Evolutionary conservation across 2,888 invertebrate genomes (phyloP), one percentile per base, ranked within the genome.

Genomic region (Callyntrura guangdongensis): DNA sequence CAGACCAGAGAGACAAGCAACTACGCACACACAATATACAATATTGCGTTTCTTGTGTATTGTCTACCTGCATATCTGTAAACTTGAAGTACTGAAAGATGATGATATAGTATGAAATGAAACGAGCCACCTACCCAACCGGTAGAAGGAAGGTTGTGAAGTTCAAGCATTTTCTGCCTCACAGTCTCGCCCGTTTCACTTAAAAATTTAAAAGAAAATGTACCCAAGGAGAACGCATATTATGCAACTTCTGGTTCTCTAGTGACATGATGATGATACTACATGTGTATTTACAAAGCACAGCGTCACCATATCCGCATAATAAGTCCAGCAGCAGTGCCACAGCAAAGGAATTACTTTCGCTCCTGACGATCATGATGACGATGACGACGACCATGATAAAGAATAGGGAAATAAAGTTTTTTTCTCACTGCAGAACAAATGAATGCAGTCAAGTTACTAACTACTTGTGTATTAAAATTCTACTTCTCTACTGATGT

Each of bases 361-460:
- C 27, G 49, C 45, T 56, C 17, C 20, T 25, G 45, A 74, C 20
- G 72, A 74, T 45, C 47, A 74, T 74, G 56, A 79, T 56, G 36
- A 36, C 36, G 36, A 36, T 36, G 36, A 36, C 36, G 36, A 36
- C 36, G 36, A 36, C 36, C 36, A 36, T 36, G 36, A 36, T 36
- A 36, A 36, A 2, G 36, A 36, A 36, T 36, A 36, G 36, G 36
- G n/a, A 79, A 79, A 79, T 59, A 59, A n/a, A 17, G 59, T 27
- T 82, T 61, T 84, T 36, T 84, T 67, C 53, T 47, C 83, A 85
- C 72, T 85, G 22, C 56, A 59, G 69, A 85, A 72, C 85, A 85
- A 85, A 85, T 85, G 85, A 85, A 85, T 72, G 53, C 67, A 64
- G 64, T 79, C 79, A 79, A 56, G 53, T 56, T 56, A 79, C 27